Evolutionary conservation across 2,888 invertebrate species (phyloP).

Genomic region (Sycophila texana): DNA sequence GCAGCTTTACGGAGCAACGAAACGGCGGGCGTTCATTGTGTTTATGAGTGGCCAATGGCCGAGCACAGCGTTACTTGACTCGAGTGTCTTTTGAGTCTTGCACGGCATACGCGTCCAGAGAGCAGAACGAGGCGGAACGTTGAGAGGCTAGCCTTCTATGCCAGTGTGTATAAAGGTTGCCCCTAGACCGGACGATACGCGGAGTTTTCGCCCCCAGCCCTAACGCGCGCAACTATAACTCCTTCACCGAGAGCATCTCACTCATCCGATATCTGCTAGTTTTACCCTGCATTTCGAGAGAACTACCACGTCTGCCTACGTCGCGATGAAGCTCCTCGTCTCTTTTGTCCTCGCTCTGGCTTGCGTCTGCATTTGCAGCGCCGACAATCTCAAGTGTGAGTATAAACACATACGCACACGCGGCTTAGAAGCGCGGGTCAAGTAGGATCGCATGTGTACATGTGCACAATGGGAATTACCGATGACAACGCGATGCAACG

Average conservation of each 20-base stretch:
- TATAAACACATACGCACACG: conserved; percentile 64
- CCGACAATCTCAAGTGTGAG: conserved; percentile 81
- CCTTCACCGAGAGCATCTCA: background rate
- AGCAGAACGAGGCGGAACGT: conserved; percentile 22
- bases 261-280: background rate
- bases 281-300: background rate
- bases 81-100: background rate
- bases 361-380: conserved; percentile 76
- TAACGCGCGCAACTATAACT: background rate
- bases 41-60: conserved; percentile 61
- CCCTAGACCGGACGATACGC: conserved; percentile 55
- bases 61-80: conserved; percentile 47
- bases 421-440: background rate
- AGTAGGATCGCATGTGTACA: background rate
- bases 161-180: conserved; percentile 94
- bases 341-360: conserved; percentile 77
- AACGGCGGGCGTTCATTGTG: conserved; percentile 37
- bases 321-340: conserved; percentile 76
- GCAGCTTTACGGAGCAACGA: background rate
- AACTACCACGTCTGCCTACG: conserved; percentile 24
- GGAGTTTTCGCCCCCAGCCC: background rate
- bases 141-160: conserved; percentile 83
- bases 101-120: conserved; percentile 1
- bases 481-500: background rate
- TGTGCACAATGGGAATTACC: background rate